A percentile compares a stretch with the other conserved stretches of the same genome.
phyloP scores from a whole-genome alignment of 1,140 invertebrate species.

The Pseudomyrmex dendroicus region DNA sequence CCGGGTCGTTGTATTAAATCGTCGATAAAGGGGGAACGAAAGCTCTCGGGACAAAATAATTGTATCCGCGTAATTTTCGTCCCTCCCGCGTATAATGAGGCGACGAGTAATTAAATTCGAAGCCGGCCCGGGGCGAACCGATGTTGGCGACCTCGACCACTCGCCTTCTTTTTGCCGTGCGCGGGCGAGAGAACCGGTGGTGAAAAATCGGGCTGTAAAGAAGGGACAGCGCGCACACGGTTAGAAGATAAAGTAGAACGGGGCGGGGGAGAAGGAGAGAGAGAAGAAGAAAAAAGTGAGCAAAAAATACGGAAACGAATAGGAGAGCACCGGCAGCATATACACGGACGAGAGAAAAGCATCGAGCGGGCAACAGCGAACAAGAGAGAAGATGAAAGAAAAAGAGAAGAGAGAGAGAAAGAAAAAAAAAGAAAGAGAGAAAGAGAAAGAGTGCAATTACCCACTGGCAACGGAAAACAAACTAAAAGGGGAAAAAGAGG shows the following conservation, averaged over 20 bases:
- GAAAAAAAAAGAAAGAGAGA: no score
- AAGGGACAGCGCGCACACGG: constrained; percentile 4
- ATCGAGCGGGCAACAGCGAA: constrained; percentile 78
- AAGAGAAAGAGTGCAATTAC: constrained; percentile 80
- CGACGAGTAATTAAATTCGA: constrained; percentile 63
- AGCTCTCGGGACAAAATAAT: constrained; percentile 58
- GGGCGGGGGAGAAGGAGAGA: constrained; percentile 23
- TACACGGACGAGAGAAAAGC: constrained; percentile 73
- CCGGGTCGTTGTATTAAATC: constrained; percentile 15
- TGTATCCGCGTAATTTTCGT: constrained; percentile 48
- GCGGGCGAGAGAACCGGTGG: not conserved
- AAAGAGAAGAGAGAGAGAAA: no score
- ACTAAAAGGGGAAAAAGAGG: constrained; percentile 75
- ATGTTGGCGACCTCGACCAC: constrained; percentile 4
- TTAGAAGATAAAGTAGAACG: constrained; percentile 56
- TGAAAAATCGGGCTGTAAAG: constrained; percentile 55
- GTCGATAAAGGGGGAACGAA: constrained; percentile 35
- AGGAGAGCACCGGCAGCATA: constrained; percentile 62
- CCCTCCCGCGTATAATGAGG: constrained; percentile 52
- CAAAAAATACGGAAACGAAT: constrained; percentile 79
- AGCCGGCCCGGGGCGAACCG: constrained; percentile 36
- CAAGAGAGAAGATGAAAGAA: no score
- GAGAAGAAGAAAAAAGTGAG: constrained; percentile 24
- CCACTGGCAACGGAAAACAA: constrained; percentile 81
- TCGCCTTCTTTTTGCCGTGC: constrained; percentile 8